phyloP scores from a whole-genome alignment of 1,140 invertebrate genomes.

The Hesperophylax magnus region DNA sequence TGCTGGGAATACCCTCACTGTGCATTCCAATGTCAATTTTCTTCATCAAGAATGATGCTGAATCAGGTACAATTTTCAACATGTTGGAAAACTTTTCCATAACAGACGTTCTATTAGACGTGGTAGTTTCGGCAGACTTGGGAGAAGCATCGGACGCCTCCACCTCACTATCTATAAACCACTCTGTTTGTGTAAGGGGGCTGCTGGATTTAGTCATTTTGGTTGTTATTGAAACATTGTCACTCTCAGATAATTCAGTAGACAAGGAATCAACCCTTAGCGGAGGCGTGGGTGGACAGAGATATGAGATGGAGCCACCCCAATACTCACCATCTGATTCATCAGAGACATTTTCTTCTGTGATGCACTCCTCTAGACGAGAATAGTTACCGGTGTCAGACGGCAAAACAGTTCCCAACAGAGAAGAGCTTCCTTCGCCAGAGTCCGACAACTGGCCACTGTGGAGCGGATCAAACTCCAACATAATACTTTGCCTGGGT shows the following conservation, averaged over 20 bases:
- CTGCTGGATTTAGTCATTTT: not conserved
- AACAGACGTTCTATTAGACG: not conserved
- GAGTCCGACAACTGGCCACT: too few species aligned
- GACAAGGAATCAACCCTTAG: constrained; percentile 31
- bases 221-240: not conserved
- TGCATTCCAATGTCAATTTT: constrained; percentile 21
- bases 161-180: not conserved
- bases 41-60: constrained; percentile 29
- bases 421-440: too few species aligned
- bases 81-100: constrained; percentile 42
- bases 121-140: not conserved
- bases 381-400: too few species aligned
- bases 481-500: constrained; percentile 38
- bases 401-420: too few species aligned
- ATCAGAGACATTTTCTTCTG: constrained; percentile 20
- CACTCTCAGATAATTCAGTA: not conserved
- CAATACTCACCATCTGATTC: constrained; percentile 40
- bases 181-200: not conserved
- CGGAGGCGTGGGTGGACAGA: constrained; percentile 36
- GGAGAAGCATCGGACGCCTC: not conserved
- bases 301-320: constrained; percentile 4
- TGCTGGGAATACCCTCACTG: constrained; percentile 9
- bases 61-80: constrained; percentile 42
- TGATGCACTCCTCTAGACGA: too few species aligned
- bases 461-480: constrained; percentile 37